Percentiles rank a stretch among this genome's conserved stretches.
These are phyloP conservation scores for Micromussa lordhowensis DNA, from an alignment of 92 coral and sea anemone species.

Conservation along the genomic window DNA sequence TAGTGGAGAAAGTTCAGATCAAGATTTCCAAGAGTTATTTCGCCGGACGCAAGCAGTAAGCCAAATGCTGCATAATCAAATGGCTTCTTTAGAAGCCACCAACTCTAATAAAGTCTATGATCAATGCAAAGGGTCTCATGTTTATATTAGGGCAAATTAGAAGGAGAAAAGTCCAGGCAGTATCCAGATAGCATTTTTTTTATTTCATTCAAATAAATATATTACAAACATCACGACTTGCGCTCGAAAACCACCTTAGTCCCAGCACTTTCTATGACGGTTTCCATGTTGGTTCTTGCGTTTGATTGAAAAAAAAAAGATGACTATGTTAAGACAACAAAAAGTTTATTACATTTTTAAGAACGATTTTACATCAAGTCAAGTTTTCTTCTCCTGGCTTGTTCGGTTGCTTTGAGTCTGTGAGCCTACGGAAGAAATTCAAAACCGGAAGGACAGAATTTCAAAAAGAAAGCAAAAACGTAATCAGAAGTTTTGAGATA, in stretches of 20 bases:
- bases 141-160: too few relatives aligned
- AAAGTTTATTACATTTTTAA: neutral
- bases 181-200: too few relatives aligned
- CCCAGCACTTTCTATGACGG: neutral
- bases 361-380: neutral
- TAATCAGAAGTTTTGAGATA: neutral
- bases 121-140: too few relatives aligned
- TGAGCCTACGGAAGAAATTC: conserved; percentile 17
- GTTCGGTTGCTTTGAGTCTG: conserved; percentile 7
- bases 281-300: neutral
- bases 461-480: conserved; percentile 10
- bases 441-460: conserved; percentile 5
- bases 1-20: too few relatives aligned
- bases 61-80: too few relatives aligned
- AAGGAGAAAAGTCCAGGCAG: too few relatives aligned
- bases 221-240: too few relatives aligned
- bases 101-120: too few relatives aligned
- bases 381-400: neutral
- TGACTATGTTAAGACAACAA: neutral
- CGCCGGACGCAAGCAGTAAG: too few relatives aligned
- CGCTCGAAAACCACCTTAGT: too few relatives aligned
- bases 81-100: too few relatives aligned
- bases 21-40: neutral
- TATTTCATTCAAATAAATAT: too few relatives aligned
- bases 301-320: neutral